A percentile compares a stretch with the other conserved stretches of the same genome.
Conservation (phyloP, 1,140 invertebrate species). For the Apolygus lucorum region DNA sequence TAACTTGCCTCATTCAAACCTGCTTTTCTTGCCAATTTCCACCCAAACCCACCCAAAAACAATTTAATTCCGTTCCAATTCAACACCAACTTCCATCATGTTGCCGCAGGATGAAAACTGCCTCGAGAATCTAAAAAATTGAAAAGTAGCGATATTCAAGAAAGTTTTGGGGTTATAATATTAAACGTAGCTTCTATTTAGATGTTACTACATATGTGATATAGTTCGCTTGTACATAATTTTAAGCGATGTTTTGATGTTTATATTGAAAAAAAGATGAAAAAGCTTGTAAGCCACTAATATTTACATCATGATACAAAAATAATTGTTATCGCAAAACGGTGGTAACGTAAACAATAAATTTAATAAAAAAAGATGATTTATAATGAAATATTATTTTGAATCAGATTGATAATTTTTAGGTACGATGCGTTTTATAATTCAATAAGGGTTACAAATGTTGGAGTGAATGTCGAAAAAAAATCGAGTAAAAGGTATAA, state of each 20-base stretch:
- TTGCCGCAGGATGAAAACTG: no score
- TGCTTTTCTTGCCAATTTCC: no score
- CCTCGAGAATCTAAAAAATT: no score
- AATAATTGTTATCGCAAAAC: slow-evolving; percentile 24
- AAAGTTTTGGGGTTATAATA: slow-evolving; percentile 19
- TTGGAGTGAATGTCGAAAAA: background rate
- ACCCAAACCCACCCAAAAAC: no score
- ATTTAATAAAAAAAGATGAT: background rate
- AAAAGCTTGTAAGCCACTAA: slow-evolving; percentile 10
- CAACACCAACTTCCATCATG: no score
- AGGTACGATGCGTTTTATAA: slow-evolving; percentile 23
- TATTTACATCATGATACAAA: slow-evolving; percentile 22
- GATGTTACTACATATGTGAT: slow-evolving; percentile 28
- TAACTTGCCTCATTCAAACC: no score
- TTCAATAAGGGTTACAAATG: background rate
- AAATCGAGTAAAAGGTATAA: background rate
- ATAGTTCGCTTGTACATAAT: slow-evolving; percentile 29
- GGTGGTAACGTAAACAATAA: slow-evolving; percentile 9
- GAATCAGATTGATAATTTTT: slow-evolving; percentile 24
- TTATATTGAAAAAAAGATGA: slow-evolving; percentile 27
- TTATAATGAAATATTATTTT: slow-evolving; percentile 26
- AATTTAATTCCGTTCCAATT: no score
- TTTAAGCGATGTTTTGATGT: slow-evolving; percentile 28
- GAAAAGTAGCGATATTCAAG: no score
- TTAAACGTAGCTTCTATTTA: slow-evolving; percentile 25